phyloP scores from a whole-genome alignment of 2,888 invertebrate species.

The Pollenia amentaria region DNA sequence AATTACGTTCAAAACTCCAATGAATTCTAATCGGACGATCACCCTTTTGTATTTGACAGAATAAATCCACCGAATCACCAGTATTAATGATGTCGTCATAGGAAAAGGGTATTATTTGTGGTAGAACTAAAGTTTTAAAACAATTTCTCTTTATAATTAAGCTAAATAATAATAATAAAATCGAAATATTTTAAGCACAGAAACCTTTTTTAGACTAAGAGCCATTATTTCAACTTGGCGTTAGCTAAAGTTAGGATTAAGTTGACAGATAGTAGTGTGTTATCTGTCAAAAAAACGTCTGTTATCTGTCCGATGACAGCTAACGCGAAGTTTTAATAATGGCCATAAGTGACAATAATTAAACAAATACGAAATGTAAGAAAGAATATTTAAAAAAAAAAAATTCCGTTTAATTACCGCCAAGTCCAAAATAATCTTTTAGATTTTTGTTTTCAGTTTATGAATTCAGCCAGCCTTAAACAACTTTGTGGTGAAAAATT shows the following conservation, averaged over 20 bases:
- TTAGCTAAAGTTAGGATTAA: no score
- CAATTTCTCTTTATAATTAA: no score
- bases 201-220: no score
- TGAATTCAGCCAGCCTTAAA: slow-evolving; percentile 18
- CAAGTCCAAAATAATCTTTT: not conserved
- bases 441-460: not conserved
- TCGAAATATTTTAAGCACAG: not conserved
- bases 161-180: not conserved
- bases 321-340: no score
- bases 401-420: no score
- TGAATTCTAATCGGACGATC: slow-evolving; percentile 88
- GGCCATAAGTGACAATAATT: no score
- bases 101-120: slow-evolving; percentile 91
- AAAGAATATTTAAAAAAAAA: no score
- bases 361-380: no score
- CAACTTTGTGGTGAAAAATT: not conserved
- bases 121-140: slow-evolving; percentile 86
- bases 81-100: slow-evolving; percentile 90
- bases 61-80: slow-evolving; percentile 89
- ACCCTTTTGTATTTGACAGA: slow-evolving; percentile 90
- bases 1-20: slow-evolving; percentile 86
- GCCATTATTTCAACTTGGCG: no score
- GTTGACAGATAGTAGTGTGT: no score
- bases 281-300: no score
- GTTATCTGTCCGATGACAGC: no score